Conservation (phyloP, 2,113 vertebrate species). For the Dicentrarchus labrax region DNA sequence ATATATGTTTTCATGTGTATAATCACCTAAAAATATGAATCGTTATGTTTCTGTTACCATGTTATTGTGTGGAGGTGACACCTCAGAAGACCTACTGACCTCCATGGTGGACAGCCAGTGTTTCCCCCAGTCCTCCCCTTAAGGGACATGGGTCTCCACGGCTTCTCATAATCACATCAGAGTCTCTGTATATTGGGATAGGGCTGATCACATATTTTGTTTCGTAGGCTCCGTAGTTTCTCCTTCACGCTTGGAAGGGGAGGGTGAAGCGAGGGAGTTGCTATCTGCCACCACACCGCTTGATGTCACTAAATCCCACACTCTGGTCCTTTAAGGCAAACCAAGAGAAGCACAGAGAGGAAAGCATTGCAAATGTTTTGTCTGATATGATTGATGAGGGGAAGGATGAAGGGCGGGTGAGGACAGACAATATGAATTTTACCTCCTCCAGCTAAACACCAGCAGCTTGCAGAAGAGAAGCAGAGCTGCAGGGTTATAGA, state of each 20-base stretch:
- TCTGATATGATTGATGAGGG: constrained; percentile 52
- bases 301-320: too few relatives aligned
- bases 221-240: too few relatives aligned
- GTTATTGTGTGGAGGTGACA: constrained; percentile 78
- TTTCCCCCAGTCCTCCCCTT: constrained; percentile 67
- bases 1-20: too few relatives aligned
- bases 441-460: constrained; percentile 43
- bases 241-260: too few relatives aligned
- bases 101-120: constrained; percentile 72
- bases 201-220: too few relatives aligned
- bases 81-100: constrained; percentile 76
- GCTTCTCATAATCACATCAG: constrained; percentile 78
- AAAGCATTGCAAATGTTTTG: constrained; percentile 20
- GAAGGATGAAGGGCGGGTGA: constrained; percentile 23
- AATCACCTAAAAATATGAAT: too few relatives aligned
- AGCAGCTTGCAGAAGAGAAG: constrained; percentile 46
- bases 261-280: too few relatives aligned
- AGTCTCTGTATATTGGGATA: constrained; percentile 48
- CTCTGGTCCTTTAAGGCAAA: background rate
- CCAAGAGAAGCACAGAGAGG: background rate
- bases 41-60: too few relatives aligned
- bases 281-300: too few relatives aligned
- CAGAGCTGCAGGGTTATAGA: constrained; percentile 68
- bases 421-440: constrained; percentile 35
- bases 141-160: constrained; percentile 64